Base-by-base conservation (phyloP, 2,797 vertebrate genomes). In the Astyanax mexicanus region DNA sequence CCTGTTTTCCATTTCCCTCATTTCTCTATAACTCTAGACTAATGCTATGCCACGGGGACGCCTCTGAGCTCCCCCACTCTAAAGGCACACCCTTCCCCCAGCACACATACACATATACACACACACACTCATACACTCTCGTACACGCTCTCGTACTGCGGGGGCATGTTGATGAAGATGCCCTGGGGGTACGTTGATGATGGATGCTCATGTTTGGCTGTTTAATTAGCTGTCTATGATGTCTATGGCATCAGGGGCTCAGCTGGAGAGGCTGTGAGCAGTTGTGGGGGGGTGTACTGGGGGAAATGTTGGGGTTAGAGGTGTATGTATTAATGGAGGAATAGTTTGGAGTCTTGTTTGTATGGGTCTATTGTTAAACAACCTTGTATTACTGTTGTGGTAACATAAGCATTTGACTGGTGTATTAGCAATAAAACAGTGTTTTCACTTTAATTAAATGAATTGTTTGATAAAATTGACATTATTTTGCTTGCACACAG, bases 201-300 rank as follows among this genome's bases (percentile, higher is more conserved):
- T 74, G 76, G 76, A 81, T 79, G 66, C 69, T 69, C 76, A 71
- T 58, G 69, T 80, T 77, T 61, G 69, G 25, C 66, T 66, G 77
- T 77, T 82, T 80, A 84, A 81, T 82, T 84, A 81, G 73, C 67
- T 74, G 79, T 71, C 72, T 68, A 9, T 58, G 78, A 23, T 40
- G n/a, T 77, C 74, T 47, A 81, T 49, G 23, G 55, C 75, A 82
- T 80, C 65, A 77, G 70, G 71, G 79, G 69, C 49, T 77, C 40
- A 23, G 57, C 51, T 44, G 72, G 23, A 58, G n/a, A 51, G n/a
- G n/a, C 5, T 29, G 29, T 32, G 5, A 23, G 27, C 5, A 9
- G 3, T 57, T 23, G 58, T 27, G 27, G 40, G 25, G 44, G 40
- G 32, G 27, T 15, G 29, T 32, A 32, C 32, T 29, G 29, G 32